Evolutionary conservation across 2,113 vertebrate species (phyloP), one percentile per base, ranked within the genome.

Genomic region (Trematomus loennbergii): DNA sequence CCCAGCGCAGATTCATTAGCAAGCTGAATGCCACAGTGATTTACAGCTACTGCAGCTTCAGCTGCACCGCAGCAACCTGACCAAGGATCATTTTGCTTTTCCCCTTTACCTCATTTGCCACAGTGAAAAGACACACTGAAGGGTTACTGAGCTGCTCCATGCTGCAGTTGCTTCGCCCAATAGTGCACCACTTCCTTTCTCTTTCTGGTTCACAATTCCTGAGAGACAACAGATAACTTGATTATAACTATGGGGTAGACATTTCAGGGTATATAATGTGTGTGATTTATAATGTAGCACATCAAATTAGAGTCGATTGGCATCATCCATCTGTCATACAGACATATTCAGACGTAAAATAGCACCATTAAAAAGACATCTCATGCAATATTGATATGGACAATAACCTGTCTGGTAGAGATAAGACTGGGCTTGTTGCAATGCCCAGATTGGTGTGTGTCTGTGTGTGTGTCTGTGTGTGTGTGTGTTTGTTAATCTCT

Each of bases 31-130:
- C 72, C 83, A 63, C 69, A 64, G 82, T 91, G 88, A 91, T 93
- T 91, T 89, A 91, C 87, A 87, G 82, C 85, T 79, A 78, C 90
- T 87, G 91, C 85, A 90, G 89, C 82, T 86, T 75, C 66, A 61
- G 82, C 85, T 75, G 73, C 81, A 69, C 72, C 75, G 73, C 89
- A 79, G 82, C 72, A 79, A 57, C 69, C 76, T 58, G 25, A 71
- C 78, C 71, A 58, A 50, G 64, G 65, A 76, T 75, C 10, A 75
- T 86, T 88, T 72, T 60, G 67, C 82, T 82, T 46, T 33, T 78
- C 71, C n/a, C 33, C 64, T 90, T 83, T 78, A 67, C 78, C 70
- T 87, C 57, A 78, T 85, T 90, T 72, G 77, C 69, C 79, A 82
- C 84, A 81, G 71, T 81, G 52, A 75, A 75, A 78, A 65, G 65